Percentiles rank a stretch among this genome's conserved stretches.
These are phyloP conservation scores for Lerema accius DNA, from an alignment of 1,140 invertebrate species.

Conservation along the genomic window DNA sequence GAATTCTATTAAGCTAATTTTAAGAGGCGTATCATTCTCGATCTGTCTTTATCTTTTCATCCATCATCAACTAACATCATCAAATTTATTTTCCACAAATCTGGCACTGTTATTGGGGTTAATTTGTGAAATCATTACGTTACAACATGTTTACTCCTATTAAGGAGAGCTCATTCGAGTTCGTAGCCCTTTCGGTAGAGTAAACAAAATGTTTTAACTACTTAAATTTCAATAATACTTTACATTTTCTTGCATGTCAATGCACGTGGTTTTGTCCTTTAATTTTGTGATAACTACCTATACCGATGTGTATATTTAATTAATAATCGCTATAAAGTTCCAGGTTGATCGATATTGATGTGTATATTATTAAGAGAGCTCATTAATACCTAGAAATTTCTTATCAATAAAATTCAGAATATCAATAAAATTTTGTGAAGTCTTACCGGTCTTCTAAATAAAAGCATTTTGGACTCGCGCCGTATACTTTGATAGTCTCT, in stretches of 20 bases:
- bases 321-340: no score
- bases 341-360: no score
- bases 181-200: neutral
- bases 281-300: no score
- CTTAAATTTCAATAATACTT: neutral
- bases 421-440: neutral
- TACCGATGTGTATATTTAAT: no score
- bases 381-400: no score
- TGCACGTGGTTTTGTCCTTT: no score
- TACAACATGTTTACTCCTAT: neutral
- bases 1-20: no score
- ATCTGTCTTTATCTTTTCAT: neutral
- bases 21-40: no score
- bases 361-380: no score
- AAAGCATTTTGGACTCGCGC: constrained; percentile 60
- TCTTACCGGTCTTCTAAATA: constrained; percentile 58
- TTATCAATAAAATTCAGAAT: no score
- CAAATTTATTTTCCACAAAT: neutral
- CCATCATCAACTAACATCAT: neutral
- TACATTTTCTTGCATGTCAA: no score
- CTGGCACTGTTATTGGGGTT: neutral
- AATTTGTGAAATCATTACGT: neutral
- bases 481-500: constrained; percentile 53
- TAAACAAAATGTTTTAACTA: neutral
- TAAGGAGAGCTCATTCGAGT: neutral